Base-by-base conservation (phyloP, 1,140 invertebrate species). In the Heterodera carotae region DNA sequence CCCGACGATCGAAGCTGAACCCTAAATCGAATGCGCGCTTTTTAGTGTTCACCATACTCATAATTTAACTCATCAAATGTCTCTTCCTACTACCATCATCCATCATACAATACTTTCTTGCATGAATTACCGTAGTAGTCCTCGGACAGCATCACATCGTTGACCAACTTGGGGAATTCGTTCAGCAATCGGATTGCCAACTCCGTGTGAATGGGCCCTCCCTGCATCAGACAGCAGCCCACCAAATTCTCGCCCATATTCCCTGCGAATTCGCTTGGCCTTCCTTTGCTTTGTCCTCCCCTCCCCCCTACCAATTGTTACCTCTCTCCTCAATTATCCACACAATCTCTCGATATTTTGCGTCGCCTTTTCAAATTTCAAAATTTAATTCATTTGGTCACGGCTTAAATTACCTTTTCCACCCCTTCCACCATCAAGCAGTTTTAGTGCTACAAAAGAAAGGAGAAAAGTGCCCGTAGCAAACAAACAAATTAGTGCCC, bases 161-260 rank as follows among this genome's bases (percentile, higher is more conserved):
- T 94, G 82, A 98, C 94, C 0, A 98, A 91, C 87, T 94, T 95
- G 0, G 97, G 96, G 89, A 94, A 99, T 86, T 94, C 93, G 27
- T 84, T 78, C 0, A 99, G 88, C 2, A 98, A 89, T 80, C 95
- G 89, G 0, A 98, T 88, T 1, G 98, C 89, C 27, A 66, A 66
- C 62, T 97, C 94, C 8, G 93, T 93, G 86, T 98, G 93, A 62
- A 97, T 89, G 0, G 94, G 92, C 0, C 94, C 94, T 0, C 94
- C 93, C 81, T 95, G 94, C 5, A 98, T 89, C 68, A 98, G 90
- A 88, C 96, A 98, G 8, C 98, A 89, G 89, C 98, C 96, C 8
- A 98, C 89, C 76, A 95, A 92, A 0, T 94, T 94, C 89, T 98
- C 97, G 0, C 96, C 96, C 1, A 98, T 96, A 2, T 94, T 93